Percentiles rank a stretch among this genome's conserved stretches.
Conservation (phyloP, 2,797 vertebrate species). For the Phrynocephalus vlangalii region DNA sequence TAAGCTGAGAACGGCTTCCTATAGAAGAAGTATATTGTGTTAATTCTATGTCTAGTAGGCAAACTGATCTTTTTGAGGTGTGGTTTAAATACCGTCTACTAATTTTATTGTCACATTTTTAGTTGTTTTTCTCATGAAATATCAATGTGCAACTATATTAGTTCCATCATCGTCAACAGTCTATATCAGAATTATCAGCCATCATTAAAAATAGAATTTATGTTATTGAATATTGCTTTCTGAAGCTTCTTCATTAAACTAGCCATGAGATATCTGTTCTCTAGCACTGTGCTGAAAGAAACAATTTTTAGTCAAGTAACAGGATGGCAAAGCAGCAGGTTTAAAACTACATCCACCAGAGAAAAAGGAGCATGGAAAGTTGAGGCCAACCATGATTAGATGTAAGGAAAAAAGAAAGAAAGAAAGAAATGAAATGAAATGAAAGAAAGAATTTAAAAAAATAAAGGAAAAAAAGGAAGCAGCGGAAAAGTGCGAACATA, state of each 20-base stretch:
- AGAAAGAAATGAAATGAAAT: neutral
- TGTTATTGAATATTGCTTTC: neutral
- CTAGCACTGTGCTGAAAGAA: neutral
- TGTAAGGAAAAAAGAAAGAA: slow-evolving; percentile 52
- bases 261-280: neutral
- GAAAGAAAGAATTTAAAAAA: neutral
- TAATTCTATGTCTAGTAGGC: too few species aligned
- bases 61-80: neutral
- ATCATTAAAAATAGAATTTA: neutral
- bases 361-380: slow-evolving; percentile 64
- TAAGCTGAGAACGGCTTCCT: neutral
- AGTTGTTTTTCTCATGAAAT: neutral
- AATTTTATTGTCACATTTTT: neutral
- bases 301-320: neutral
- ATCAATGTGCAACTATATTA: neutral
- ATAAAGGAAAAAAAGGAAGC: slow-evolving; percentile 65
- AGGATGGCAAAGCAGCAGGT: slow-evolving; percentile 21
- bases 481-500: slow-evolving; percentile 79
- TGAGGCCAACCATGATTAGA: slow-evolving; percentile 70
- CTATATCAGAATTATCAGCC: neutral
- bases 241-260: neutral
- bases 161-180: neutral
- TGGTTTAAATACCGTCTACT: neutral
- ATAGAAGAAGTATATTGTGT: neutral
- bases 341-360: slow-evolving; percentile 17